Evolutionary conservation across 2,797 vertebrate species (phyloP).

Genomic region (Centropyge bicolor): DNA sequence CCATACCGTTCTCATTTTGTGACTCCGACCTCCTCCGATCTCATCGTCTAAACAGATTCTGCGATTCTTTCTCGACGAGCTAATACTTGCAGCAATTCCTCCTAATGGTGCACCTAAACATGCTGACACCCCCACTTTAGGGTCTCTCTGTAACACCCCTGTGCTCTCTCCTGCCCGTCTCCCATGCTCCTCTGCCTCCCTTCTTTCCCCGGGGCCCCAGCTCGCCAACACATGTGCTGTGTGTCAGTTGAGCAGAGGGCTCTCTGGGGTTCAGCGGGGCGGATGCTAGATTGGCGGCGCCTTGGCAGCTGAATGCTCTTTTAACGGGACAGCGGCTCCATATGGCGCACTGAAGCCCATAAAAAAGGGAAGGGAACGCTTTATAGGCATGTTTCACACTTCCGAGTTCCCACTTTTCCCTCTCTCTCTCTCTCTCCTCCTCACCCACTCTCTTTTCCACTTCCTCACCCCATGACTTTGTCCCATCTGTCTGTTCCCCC

Average conservation of each 20-base stretch:
- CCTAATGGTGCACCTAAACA: not conserved
- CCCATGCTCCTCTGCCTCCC: conserved; percentile 62
- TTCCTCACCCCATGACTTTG: conserved; percentile 47
- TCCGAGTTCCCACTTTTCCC: conserved; percentile 78
- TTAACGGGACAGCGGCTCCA: conserved; percentile 84
- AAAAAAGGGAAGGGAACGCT: conserved; percentile 80
- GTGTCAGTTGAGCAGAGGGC: conserved; percentile 74
- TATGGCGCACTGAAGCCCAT: conserved; percentile 79
- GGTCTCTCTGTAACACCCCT: conserved; percentile 3
- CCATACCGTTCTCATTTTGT: conserved; percentile 51
- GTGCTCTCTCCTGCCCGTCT: conserved; percentile 16
- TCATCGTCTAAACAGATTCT: conserved; percentile 30
- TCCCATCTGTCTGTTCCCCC: conserved; percentile 58
- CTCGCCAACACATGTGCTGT: conserved; percentile 80
- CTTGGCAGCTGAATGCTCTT: conserved; percentile 81
- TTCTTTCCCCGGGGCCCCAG: conserved; percentile 67
- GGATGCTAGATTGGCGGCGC: conserved; percentile 77
- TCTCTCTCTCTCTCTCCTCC: conserved; percentile 62
- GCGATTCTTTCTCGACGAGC: not conserved
- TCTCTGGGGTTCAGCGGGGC: conserved; percentile 72
- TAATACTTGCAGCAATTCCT: not conserved
- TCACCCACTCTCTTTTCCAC: conserved; percentile 52
- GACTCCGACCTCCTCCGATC: conserved; percentile 46
- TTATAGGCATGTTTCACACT: conserved; percentile 89
- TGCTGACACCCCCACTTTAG: conserved; percentile 25